phyloP scores from a whole-genome alignment of 2,888 invertebrate genomes.

The Dynastes tityus region DNA sequence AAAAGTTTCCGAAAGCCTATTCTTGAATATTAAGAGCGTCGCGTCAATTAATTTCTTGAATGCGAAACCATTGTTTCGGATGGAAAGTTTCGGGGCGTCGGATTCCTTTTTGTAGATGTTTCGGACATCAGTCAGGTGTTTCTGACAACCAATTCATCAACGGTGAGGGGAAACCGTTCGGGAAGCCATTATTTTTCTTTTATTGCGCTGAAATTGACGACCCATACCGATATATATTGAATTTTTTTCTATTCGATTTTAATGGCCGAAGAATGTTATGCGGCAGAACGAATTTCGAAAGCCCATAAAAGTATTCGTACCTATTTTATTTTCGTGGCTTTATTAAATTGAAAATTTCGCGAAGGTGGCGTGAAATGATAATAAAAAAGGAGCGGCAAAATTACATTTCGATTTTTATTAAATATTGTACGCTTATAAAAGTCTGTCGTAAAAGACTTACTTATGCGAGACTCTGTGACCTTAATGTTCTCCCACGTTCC shows the following conservation, averaged over 20 bases:
- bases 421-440: not conserved
- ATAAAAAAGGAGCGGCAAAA: not conserved
- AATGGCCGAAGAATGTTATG: not conserved
- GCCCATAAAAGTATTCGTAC: constrained; percentile 8
- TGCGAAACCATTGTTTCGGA: constrained; percentile 23
- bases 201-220: constrained; percentile 45
- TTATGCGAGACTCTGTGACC: not conserved
- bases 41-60: constrained; percentile 29
- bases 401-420: constrained; percentile 1
- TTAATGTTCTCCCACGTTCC: too few species aligned
- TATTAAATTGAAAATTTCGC: constrained; percentile 9
- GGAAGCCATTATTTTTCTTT: constrained; percentile 40
- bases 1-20: constrained; percentile 17
- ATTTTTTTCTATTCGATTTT: constrained; percentile 20
- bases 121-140: constrained; percentile 37
- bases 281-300: constrained; percentile 3
- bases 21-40: constrained; percentile 7
- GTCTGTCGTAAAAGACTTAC: not conserved
- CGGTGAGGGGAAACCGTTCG: constrained; percentile 22
- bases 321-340: not conserved
- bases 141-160: constrained; percentile 42
- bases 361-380: not conserved
- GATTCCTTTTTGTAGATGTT: constrained; percentile 12
- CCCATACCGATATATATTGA: constrained; percentile 38
- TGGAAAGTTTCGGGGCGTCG: not conserved